phyloP scores from a whole-genome alignment of 2,888 invertebrate genomes.

The Galerucella nymphaeae region DNA sequence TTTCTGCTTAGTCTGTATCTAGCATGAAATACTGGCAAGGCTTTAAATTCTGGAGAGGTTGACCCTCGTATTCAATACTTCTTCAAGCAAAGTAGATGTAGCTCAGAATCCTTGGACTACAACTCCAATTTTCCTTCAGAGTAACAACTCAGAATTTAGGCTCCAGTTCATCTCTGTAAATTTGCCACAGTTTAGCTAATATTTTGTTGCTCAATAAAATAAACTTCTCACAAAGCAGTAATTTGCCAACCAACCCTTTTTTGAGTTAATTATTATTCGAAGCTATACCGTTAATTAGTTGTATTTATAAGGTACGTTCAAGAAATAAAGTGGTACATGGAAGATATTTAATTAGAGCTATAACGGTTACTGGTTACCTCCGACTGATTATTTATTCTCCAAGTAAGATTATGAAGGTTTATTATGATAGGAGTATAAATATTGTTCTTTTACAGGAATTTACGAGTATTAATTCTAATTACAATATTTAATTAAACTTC shows the following conservation, averaged over 20 bases:
- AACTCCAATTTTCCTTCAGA: too few relatives aligned
- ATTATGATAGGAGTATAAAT: constrained; percentile 13
- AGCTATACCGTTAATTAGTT: background rate
- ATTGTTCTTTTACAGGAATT: constrained; percentile 7
- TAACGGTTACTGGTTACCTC: background rate
- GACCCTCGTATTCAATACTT: too few relatives aligned
- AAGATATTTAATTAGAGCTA: background rate
- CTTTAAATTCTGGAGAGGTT: too few relatives aligned
- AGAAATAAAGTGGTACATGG: constrained; percentile 14
- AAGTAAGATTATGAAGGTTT: constrained; percentile 10
- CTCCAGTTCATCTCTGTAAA: too few relatives aligned
- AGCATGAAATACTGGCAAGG: too few relatives aligned
- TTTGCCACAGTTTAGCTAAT: too few relatives aligned
- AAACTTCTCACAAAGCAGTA: too few relatives aligned
- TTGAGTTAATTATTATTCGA: background rate
- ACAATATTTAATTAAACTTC: constrained; percentile 6
- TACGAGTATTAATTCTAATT: background rate
- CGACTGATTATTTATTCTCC: background rate
- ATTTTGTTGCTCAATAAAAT: too few relatives aligned
- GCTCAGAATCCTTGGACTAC: too few relatives aligned
- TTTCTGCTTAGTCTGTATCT: too few relatives aligned
- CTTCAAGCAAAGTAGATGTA: too few relatives aligned
- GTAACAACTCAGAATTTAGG: too few relatives aligned
- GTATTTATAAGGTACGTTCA: constrained; percentile 3
- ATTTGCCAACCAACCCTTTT: background rate